Base-by-base conservation (phyloP, 2,888 invertebrate species). In the Synergus itoensis region DNA sequence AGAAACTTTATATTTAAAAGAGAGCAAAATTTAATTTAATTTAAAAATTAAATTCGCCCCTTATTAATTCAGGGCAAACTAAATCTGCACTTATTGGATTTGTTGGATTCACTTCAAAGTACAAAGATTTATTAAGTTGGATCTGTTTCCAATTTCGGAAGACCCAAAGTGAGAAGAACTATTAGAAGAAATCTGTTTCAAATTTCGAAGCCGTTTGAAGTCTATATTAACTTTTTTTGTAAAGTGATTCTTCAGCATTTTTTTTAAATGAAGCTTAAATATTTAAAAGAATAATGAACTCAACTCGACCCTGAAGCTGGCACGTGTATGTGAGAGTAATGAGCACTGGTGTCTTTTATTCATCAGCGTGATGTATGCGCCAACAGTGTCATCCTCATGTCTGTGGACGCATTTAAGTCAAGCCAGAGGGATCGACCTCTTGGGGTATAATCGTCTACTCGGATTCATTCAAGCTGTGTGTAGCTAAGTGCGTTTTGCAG, bases 301-400 rank as follows among this genome's bases (percentile, higher is more conserved):
- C 18, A 65, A 41, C 9, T 65, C 14, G 8, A n/a, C 64, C n/a
- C 16, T 41, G 64, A 73, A 53, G 79, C 78, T 69, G 45, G 41
- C 76, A 45, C 21, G 53, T 65, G 43, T 73, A 77, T 64, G 69
- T 16, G 73, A 18, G 45, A 67, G 40, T 79, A 79, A 75, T 78
- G 79, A 80, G 81, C 64, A 76, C 78, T 79, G 79, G 76, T 73
- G 84, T 84, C 84, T 84, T 85, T 84, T 85, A 85, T 85, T 85
- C 83, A 84, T 85, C 81, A 83, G 81, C 81, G 77, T 69, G 79
- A 79, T 64, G 67, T 77, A 45, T 76, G 77, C 76, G 67, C 79
- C 60, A 76, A 79, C 82, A 80, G 80, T 77, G 79, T 77, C 80
- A 79, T 77, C 78, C 76, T 77, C 65, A 73, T 63, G 62, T 48